Evolutionary conservation across 2,888 invertebrate species (phyloP), one percentile per base, ranked within the genome.

Genomic region (Cynaeus angustus): DNA sequence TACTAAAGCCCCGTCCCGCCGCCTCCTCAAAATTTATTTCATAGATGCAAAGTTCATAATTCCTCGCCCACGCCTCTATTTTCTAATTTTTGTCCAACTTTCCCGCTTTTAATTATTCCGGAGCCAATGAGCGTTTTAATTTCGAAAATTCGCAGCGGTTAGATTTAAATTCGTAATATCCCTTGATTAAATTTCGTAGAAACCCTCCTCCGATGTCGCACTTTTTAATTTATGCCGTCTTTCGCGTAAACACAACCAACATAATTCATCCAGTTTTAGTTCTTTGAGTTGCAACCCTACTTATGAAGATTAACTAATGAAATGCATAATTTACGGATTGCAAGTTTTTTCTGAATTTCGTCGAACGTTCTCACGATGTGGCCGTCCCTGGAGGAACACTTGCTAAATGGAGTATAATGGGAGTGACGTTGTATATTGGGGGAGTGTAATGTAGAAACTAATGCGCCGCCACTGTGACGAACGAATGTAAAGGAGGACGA

Each of bases 281-380:
- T 76, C 77, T 77, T 78, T 75, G 75, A 75, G 77, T 77, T 77
- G 76, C 78, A 79, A 76, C 79, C 78, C 77, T 79, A 79, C 79
- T 79, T 79, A 79, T 79, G 69, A 75, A 75, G 77, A 79, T 79
- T 79, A 79, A 79, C 78, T 79, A 79, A 79, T 79, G 79, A 79
- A 79, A 79, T 78, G 78, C 75, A 76, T 74, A 78, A 79, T 77
- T 79, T 77, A 79, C 72, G 73, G 37, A 64, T 48, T 41, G 48
- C 38, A 9, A 30, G 48, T 16, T 28, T 58, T 21, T 16, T 55
- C 30, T 33, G 16, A 1, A 3, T 56, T 16, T 43, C 30, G 28
- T 53, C 14, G 55, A 55, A 41, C 41, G 46, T 64, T 64, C 64
- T 64, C 64, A 64, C 64, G 64, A 13, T 10, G 52, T 26, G 21